Evolutionary conservation across 2,113 vertebrate species (phyloP).

Genomic region (Pteruthius melanotis): DNA sequence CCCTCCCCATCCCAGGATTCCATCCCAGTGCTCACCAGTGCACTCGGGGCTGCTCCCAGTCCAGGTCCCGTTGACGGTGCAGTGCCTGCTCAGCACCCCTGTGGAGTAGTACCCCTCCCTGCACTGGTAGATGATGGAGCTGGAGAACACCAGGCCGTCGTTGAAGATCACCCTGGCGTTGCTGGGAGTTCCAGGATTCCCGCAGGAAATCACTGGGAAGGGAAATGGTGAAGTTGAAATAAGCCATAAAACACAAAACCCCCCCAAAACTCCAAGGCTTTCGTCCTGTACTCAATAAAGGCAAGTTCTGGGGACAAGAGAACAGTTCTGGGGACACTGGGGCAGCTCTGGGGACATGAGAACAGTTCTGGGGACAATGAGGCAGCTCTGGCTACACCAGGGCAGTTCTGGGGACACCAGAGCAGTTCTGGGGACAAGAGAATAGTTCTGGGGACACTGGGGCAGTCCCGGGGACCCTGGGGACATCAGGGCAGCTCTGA

Average conservation of each 20-base stretch:
- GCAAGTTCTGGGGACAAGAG: background rate
- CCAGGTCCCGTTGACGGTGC: background rate
- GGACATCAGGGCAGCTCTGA: accelerated
- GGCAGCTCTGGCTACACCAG: too few species aligned
- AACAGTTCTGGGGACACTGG: accelerated
- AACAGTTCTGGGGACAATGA: too few species aligned
- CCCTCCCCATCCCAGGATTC: background rate
- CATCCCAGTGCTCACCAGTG: background rate
- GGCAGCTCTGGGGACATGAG: too few species aligned
- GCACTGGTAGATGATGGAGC: background rate
- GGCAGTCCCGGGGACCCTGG: background rate
- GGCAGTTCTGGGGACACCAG: too few species aligned
- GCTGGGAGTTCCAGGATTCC: background rate
- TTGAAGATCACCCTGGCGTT: background rate
- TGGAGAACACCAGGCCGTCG: background rate
- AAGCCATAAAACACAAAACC: accelerated
- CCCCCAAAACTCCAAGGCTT: accelerated
- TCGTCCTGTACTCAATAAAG: background rate
- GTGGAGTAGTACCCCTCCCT: background rate
- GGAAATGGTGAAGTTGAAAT: accelerated
- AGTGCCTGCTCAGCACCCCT: background rate
- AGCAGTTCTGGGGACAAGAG: background rate
- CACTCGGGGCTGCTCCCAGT: background rate
- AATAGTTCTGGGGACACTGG: too few species aligned
- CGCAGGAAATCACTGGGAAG: background rate